Base-by-base conservation (phyloP, 2,888 invertebrate species). In the Villa cingulata region DNA sequence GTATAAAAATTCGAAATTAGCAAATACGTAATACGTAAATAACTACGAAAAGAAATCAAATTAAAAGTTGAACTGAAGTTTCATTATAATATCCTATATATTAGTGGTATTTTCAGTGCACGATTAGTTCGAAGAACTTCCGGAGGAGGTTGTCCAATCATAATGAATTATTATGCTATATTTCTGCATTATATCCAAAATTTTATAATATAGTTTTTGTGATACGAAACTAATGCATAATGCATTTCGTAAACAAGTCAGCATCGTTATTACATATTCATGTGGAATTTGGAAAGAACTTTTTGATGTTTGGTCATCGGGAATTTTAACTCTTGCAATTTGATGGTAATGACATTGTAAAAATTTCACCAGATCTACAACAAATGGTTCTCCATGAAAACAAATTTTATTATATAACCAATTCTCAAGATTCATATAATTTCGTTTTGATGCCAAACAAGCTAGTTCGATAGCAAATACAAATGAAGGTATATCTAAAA, bases 391-490 rank as follows among this genome's bases (percentile, higher is more conserved):
- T 17, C 94, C 94, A 66, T 96, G 92, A 59, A 96, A 96, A 53
- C 87, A 75, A 51, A 97, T 89, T 72, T 98, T 97, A 64, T 99
- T 98, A 1, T 88, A 83, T 14, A 98, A 72, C 97, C 98, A 99
- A 66, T 98, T 98, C 66, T 99, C 98, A 18, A 98, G 72, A 64
- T 98, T 98, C 14, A 98, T 75, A 66, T 96, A 98, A 66, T 97
- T 97, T 48, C 97, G 76, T 45, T 97, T 74, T 0, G 97, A 96
- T 0, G 98, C 98, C 52, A 99, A 72, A 65, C 97, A 98, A 0
- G 98, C 97, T 58, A 98, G 72, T 69, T 98, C 98, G 56, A 99
- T 95, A 37, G 95, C 89, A 69, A 99, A 98, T n/a, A 86, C 80
- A 65, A 90, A 89, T 0, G 88, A 87, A 55, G 87, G 86, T 1